These are phyloP conservation scores for Tortricodes alternella DNA, from an alignment of 2,888 invertebrate genomes.

Conservation along the genomic window DNA sequence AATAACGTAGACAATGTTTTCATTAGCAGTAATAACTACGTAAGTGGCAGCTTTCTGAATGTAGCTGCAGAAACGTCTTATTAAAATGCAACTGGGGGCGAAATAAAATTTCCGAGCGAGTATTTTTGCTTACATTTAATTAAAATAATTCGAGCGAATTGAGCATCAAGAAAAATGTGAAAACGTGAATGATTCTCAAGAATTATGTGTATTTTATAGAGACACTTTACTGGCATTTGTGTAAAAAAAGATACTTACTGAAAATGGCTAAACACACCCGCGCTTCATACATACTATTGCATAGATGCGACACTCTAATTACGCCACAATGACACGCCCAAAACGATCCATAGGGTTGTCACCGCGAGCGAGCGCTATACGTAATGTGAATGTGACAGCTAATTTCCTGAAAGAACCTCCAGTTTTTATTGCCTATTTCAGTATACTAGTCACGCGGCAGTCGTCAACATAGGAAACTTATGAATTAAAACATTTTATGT, in stretches of 20 bases:
- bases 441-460: slow-evolving; percentile 70
- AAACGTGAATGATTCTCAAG: not conserved
- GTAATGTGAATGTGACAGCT: slow-evolving; percentile 79
- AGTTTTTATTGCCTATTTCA: slow-evolving; percentile 65
- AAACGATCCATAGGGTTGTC: slow-evolving; percentile 36
- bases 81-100: not conserved
- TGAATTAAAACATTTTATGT: slow-evolving; percentile 66
- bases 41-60: not conserved
- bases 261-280: no score
- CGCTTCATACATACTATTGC: not conserved
- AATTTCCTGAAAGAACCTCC: slow-evolving; percentile 72
- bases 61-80: slow-evolving; percentile 4
- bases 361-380: slow-evolving; percentile 60
- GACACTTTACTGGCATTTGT: not conserved
- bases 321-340: not conserved
- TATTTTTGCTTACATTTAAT: not conserved
- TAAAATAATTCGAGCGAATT: slow-evolving; percentile 7
- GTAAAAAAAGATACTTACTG: no score
- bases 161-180: not conserved
- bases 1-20: slow-evolving; percentile 24
- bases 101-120: slow-evolving; percentile 11
- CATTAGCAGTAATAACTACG: slow-evolving; percentile 21
- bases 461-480: slow-evolving; percentile 69
- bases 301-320: slow-evolving; percentile 4
- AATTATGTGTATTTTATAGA: not conserved